phyloP scores from a whole-genome alignment of 2,797 vertebrate genomes.

The Pseudomugil gertrudae region DNA sequence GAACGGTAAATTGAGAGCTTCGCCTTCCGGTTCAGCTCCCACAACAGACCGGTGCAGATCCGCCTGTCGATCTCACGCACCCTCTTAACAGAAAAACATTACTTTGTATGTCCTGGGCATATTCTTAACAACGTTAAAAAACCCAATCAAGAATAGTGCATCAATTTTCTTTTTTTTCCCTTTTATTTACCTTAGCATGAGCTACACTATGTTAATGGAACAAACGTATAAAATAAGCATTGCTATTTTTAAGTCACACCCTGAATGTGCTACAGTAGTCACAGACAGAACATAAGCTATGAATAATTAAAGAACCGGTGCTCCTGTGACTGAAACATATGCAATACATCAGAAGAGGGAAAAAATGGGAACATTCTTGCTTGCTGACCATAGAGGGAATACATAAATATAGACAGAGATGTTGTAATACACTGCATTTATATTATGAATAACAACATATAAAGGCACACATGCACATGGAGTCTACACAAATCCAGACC shows the following conservation, averaged over 20 bases:
- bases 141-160: no score
- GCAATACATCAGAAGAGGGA: conserved; percentile 16
- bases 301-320: conserved; percentile 30
- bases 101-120: no score
- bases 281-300: conserved; percentile 27
- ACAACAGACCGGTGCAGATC: no score
- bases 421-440: neutral
- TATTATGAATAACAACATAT: neutral
- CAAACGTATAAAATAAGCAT: conserved; percentile 8
- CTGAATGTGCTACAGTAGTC: neutral
- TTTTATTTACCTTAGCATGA: conserved; percentile 3
- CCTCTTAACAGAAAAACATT: no score
- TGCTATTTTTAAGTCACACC: conserved; percentile 42
- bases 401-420: conserved; percentile 14
- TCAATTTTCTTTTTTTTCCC: no score
- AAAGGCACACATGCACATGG: conserved; percentile 8
- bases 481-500: conserved; percentile 17
- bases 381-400: conserved; percentile 13
- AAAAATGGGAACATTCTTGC: conserved; percentile 29
- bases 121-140: no score
- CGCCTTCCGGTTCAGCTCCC: no score
- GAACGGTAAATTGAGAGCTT: no score
- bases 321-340: conserved; percentile 17
- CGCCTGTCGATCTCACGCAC: no score
- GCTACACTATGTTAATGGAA: conserved; percentile 16